phyloP scores from a whole-genome alignment of 2,888 invertebrate genomes.

The Conops quadrifasciatus region DNA sequence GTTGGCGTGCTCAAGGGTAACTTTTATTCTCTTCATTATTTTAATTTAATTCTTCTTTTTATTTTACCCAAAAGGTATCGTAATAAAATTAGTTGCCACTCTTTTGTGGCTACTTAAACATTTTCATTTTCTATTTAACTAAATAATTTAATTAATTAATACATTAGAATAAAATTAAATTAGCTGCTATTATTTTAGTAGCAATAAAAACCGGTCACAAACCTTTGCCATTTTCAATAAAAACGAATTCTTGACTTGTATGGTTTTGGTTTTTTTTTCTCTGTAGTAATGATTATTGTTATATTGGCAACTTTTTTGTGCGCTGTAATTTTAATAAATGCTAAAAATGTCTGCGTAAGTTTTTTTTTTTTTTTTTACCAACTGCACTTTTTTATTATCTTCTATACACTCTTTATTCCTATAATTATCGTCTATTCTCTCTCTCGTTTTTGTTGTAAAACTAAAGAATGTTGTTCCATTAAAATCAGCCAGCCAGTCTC shows the following conservation, averaged over 20 bases:
- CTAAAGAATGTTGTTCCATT: too few relatives aligned
- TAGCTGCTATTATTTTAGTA: not conserved
- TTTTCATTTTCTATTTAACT: too few relatives aligned
- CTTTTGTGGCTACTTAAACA: not conserved
- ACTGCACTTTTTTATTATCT: constrained; percentile 11
- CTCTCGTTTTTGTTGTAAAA: too few relatives aligned
- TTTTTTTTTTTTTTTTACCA: not conserved
- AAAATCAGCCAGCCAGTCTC: too few relatives aligned
- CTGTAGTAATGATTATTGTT: too few relatives aligned
- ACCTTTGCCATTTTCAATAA: constrained; percentile 44
- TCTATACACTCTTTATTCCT: too few relatives aligned
- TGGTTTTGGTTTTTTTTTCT: constrained; percentile 42
- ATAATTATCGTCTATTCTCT: too few relatives aligned
- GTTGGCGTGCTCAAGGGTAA: constrained; percentile 24
- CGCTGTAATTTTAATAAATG: constrained; percentile 35
- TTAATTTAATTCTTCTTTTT: not conserved
- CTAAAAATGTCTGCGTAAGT: constrained; percentile 1
- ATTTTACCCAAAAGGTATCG: not conserved
- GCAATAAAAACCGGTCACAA: constrained; percentile 53
- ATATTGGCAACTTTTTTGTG: constrained; percentile 33
- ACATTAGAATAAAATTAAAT: not conserved
- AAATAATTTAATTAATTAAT: not conserved
- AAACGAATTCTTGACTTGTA: constrained; percentile 19
- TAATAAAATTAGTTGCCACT: not conserved
- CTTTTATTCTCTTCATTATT: constrained; percentile 10